A percentile compares a stretch with the other conserved stretches of the same genome.
phyloP scores from a whole-genome alignment of 2,797 vertebrate genomes.

The Anabas testudineus region DNA sequence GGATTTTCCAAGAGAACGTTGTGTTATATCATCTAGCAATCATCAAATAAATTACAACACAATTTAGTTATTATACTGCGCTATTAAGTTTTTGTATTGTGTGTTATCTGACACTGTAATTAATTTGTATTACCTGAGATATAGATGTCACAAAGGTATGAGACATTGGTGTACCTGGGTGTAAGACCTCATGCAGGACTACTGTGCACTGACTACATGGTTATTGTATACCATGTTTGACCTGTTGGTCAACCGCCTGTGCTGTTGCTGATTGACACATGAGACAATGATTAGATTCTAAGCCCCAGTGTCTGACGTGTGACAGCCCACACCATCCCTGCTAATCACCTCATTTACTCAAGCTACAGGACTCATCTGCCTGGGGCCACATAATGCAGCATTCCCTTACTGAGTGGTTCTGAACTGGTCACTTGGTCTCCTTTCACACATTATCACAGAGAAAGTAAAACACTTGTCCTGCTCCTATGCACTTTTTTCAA shows the following conservation, averaged over 20 bases:
- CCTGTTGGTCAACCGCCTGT: slow-evolving; percentile 71
- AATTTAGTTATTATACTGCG: slow-evolving; percentile 45
- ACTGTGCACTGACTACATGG: slow-evolving; percentile 24
- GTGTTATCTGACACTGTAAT: slow-evolving; percentile 20
- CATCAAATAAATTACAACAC: slow-evolving; percentile 65
- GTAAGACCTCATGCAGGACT: slow-evolving; percentile 13
- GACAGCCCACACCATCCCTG: slow-evolving; percentile 78
- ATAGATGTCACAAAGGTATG: slow-evolving; percentile 43
- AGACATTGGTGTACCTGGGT: slow-evolving; percentile 4
- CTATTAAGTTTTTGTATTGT: slow-evolving; percentile 36
- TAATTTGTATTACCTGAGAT: slow-evolving; percentile 38
- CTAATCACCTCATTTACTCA: slow-evolving; percentile 81
- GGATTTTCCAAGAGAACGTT: slow-evolving; percentile 68
- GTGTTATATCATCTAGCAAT: slow-evolving; percentile 52
- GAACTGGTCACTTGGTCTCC: slow-evolving; percentile 46
- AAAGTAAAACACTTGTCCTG: slow-evolving; percentile 7
- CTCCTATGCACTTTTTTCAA: slow-evolving; percentile 20
- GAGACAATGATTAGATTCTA: slow-evolving; percentile 72
- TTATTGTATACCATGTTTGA: slow-evolving; percentile 62
- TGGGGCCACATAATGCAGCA: slow-evolving; percentile 58
- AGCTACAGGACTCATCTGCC: slow-evolving; percentile 70
- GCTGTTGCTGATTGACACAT: slow-evolving; percentile 76
- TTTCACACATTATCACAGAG: slow-evolving; percentile 9
- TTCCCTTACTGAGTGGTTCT: slow-evolving; percentile 65
- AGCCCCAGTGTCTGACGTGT: slow-evolving; percentile 70